phyloP scores from a whole-genome alignment of 2,797 vertebrate species.

The Lates japonicus region DNA sequence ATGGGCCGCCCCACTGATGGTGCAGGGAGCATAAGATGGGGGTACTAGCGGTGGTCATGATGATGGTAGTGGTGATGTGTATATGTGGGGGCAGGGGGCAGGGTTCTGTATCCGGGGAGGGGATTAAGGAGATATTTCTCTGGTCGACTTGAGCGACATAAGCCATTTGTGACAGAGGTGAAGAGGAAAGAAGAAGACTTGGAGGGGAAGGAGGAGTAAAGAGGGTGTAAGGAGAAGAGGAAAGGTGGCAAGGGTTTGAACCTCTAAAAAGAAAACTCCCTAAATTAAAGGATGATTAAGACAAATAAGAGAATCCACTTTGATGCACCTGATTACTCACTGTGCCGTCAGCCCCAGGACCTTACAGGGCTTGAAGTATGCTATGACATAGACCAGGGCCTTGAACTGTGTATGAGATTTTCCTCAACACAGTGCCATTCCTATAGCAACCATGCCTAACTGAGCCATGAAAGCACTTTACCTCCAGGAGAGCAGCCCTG shows the following conservation, averaged over 20 bases:
- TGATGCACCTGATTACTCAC: slow-evolving; percentile 47
- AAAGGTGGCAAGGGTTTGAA: slow-evolving; percentile 18
- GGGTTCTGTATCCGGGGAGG: slow-evolving; percentile 51
- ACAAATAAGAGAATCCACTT: slow-evolving; percentile 43
- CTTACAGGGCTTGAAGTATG: not conserved
- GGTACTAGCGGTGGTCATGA: slow-evolving; percentile 34
- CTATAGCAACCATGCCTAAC: slow-evolving; percentile 65
- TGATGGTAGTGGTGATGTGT: slow-evolving; percentile 54
- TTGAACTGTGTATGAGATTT: slow-evolving; percentile 45
- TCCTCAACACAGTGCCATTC: slow-evolving; percentile 48
- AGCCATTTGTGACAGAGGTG: slow-evolving; percentile 36
- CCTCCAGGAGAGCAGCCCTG: slow-evolving; percentile 63
- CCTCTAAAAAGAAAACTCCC: slow-evolving; percentile 23
- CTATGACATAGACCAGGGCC: slow-evolving; percentile 12
- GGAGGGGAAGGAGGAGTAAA: slow-evolving; percentile 12
- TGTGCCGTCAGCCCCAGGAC: slow-evolving; percentile 33
- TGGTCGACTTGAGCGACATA: slow-evolving; percentile 59
- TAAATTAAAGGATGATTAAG: slow-evolving; percentile 54
- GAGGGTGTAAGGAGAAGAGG: slow-evolving; percentile 9
- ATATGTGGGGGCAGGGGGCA: slow-evolving; percentile 12
- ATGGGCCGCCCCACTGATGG: slow-evolving; percentile 28
- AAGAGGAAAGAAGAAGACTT: slow-evolving; percentile 31
- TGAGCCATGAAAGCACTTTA: slow-evolving; percentile 60
- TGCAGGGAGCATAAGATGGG: slow-evolving; percentile 30
- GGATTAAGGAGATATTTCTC: slow-evolving; percentile 71